Conservation (phyloP, 2,888 invertebrate species). For the Archaeoteleia sp. region DNA sequence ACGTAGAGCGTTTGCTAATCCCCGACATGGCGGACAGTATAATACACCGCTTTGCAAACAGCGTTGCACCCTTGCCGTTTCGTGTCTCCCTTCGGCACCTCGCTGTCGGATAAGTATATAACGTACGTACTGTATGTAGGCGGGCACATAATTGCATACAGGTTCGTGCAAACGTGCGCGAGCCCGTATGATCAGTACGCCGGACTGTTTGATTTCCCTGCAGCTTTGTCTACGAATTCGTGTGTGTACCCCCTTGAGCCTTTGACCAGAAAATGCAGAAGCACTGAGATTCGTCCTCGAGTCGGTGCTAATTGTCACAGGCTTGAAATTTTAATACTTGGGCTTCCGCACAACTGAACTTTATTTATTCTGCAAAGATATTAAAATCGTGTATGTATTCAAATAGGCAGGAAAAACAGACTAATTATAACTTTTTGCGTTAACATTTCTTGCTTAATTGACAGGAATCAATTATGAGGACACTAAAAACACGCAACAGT, state of each 20-base stretch:
- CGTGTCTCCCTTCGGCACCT: slow-evolving; percentile 52
- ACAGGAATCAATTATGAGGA: too few relatives aligned
- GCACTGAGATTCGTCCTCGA: neutral
- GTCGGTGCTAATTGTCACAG: neutral
- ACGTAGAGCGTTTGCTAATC: slow-evolving; percentile 74
- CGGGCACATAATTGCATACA: slow-evolving; percentile 59
- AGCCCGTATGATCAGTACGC: slow-evolving; percentile 52
- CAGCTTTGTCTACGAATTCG: slow-evolving; percentile 27
- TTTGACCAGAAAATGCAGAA: slow-evolving; percentile 1
- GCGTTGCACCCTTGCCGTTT: slow-evolving; percentile 53
- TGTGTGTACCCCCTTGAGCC: slow-evolving; percentile 19
- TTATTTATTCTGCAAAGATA: neutral
- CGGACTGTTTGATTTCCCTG: slow-evolving; percentile 47
- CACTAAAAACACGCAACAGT: too few relatives aligned
- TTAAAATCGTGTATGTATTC: too few relatives aligned
- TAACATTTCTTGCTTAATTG: too few relatives aligned
- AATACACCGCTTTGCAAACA: slow-evolving; percentile 73
- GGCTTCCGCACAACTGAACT: neutral
- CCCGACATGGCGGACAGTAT: slow-evolving; percentile 73
- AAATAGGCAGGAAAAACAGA: too few relatives aligned
- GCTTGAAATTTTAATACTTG: slow-evolving; percentile 1
- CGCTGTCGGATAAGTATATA: slow-evolving; percentile 50
- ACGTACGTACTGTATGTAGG: slow-evolving; percentile 51
- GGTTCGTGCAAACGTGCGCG: slow-evolving; percentile 50
- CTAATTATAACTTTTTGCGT: too few relatives aligned